Percentiles rank a stretch among this genome's conserved stretches.
Conservation (phyloP, 2,113 vertebrate genomes). For the Prinia subflava region DNA sequence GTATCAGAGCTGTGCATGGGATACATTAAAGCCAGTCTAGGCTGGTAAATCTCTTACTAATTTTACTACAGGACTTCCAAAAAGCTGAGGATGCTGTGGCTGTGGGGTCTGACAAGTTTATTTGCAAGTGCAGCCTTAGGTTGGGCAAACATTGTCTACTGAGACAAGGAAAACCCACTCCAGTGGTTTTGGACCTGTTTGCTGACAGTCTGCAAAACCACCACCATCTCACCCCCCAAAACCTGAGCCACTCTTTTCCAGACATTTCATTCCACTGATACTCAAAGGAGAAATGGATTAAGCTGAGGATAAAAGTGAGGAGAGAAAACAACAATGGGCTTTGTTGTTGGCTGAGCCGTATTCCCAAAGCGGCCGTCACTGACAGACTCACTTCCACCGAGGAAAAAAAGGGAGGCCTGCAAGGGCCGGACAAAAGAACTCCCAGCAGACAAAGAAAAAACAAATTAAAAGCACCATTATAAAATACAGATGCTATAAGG, state of each 20-base stretch:
- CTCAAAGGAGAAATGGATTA: constrained; percentile 69
- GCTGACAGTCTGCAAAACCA: neutral
- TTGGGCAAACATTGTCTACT: neutral
- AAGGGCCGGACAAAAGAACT: constrained; percentile 84
- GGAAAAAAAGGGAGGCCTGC: constrained; percentile 75
- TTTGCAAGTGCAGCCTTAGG: neutral
- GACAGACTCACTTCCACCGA: constrained; percentile 83
- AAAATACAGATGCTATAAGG: constrained; percentile 97
- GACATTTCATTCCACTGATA: constrained; percentile 55
- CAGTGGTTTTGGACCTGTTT: neutral
- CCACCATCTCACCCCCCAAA: constrained; percentile 5
- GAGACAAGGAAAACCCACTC: neutral
- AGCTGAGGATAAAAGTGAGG: constrained; percentile 65
- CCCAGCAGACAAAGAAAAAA: constrained; percentile 91
- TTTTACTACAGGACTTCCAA: neutral
- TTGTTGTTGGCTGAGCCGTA: constrained; percentile 70
- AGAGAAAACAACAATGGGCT: constrained; percentile 74
- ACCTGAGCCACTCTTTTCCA: constrained; percentile 60
- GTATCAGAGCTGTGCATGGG: neutral
- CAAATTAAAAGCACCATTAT: constrained; percentile 96
- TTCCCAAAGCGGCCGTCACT: constrained; percentile 85
- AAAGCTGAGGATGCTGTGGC: neutral
- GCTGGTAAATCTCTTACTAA: neutral
- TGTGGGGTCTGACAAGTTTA: neutral
- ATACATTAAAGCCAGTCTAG: neutral